Evolutionary conservation across 2,888 invertebrate genomes (phyloP).

Genomic region (Sesia bembeciformis): DNA sequence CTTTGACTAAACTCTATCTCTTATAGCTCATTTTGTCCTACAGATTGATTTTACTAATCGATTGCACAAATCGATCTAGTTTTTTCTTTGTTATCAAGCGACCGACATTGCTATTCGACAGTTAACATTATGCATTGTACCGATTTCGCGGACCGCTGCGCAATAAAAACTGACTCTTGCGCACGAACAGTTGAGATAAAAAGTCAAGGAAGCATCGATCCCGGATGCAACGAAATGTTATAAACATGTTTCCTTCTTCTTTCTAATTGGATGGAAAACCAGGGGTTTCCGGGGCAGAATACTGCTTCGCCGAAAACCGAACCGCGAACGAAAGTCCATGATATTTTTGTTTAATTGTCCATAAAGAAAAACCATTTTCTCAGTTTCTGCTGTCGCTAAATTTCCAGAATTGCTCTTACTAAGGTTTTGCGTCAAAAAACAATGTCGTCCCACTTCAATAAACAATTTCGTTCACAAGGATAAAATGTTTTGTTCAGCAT

Average conservation of each 20-base stretch:
- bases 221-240: slow-evolving; percentile 31
- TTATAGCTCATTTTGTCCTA: too few species aligned
- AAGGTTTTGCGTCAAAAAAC: too few species aligned
- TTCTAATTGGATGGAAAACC: slow-evolving; percentile 3
- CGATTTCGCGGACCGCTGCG: slow-evolving; percentile 31
- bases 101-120: neutral
- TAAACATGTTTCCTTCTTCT: neutral
- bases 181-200: slow-evolving; percentile 24
- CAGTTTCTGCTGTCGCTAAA: too few species aligned
- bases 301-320: too few species aligned
- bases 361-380: too few species aligned
- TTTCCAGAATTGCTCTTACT: too few species aligned
- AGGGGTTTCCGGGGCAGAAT: slow-evolving; percentile 10
- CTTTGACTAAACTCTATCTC: too few species aligned
- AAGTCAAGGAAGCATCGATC: slow-evolving; percentile 23
- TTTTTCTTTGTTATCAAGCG: neutral
- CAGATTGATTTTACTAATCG: too few species aligned
- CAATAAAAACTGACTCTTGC: slow-evolving; percentile 25
- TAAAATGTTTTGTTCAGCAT: neutral
- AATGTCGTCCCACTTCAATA: too few species aligned
- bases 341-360: neutral
- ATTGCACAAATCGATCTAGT: neutral
- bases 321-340: too few species aligned
- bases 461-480: neutral
- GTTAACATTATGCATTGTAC: neutral